phyloP scores from a whole-genome alignment of 2,113 vertebrate species.

The Romanogobio albipinnatus region DNA sequence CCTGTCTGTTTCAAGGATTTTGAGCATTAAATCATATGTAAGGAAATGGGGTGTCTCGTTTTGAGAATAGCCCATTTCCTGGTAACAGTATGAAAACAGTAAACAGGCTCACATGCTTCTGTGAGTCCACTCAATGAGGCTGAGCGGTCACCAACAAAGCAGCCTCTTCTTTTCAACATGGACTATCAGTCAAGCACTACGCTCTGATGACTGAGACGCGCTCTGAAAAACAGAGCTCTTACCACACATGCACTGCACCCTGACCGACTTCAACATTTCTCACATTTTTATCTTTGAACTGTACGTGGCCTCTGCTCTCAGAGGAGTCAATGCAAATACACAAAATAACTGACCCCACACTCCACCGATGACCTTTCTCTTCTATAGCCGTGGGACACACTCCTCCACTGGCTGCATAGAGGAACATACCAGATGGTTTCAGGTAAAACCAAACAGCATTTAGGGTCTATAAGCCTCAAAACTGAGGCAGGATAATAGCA shows the following conservation, averaged over 20 bases:
- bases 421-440: neutral
- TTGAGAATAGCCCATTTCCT: constrained; percentile 1
- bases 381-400: constrained; percentile 38
- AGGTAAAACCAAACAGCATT: neutral
- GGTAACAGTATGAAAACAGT: neutral
- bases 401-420: neutral
- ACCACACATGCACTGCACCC: constrained; percentile 36
- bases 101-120: constrained; percentile 4
- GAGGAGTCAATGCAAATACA: constrained; percentile 56
- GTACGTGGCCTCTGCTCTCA: constrained; percentile 37
- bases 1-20: neutral
- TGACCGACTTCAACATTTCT: constrained; percentile 41
- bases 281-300: constrained; percentile 60
- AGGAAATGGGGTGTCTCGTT: neutral
- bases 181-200: constrained; percentile 46
- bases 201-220: constrained; percentile 28
- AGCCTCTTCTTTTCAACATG: constrained; percentile 35
- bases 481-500: neutral
- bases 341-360: constrained; percentile 51
- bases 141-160: constrained; percentile 44
- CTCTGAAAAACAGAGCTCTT: constrained; percentile 35
- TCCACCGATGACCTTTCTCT: constrained; percentile 27
- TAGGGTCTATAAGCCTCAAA: neutral
- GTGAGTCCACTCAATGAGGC: constrained; percentile 24
- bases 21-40: neutral